Conservation (phyloP, 2,113 vertebrate genomes). For the Maccullochella peelii region DNA sequence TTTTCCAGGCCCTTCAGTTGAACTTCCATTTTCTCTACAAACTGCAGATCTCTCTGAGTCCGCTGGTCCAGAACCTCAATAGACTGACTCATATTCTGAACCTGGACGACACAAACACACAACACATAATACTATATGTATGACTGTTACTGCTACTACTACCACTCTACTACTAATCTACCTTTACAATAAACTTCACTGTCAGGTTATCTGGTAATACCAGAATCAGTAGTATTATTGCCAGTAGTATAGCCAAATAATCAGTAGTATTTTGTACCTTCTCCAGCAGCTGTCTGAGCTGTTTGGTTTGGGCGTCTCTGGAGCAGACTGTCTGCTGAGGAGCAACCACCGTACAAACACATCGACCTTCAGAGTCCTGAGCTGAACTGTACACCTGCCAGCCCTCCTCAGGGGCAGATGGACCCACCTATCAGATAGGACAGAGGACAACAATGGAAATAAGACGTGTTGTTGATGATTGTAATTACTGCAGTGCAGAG, state of each 20-base stretch:
- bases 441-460: not conserved
- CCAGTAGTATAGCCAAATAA: not conserved
- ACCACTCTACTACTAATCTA: not conserved
- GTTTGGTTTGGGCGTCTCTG: slow-evolving; percentile 94
- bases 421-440: slow-evolving; percentile 87
- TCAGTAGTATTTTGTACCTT: slow-evolving; percentile 85
- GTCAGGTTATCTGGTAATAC: not conserved
- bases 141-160: not conserved
- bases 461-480: not conserved
- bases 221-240: not conserved
- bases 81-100: slow-evolving; percentile 98
- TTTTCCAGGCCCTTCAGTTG: slow-evolving; percentile 93
- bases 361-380: slow-evolving; percentile 95
- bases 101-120: slow-evolving; percentile 78
- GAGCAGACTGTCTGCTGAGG: slow-evolving; percentile 97
- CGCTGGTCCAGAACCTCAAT: slow-evolving; percentile 95
- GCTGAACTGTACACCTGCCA: slow-evolving; percentile 99
- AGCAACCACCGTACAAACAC: slow-evolving; percentile 97
- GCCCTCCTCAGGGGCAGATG: slow-evolving; percentile 92
- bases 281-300: slow-evolving; percentile 95
- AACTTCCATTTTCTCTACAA: slow-evolving; percentile 96
- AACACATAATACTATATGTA: not conserved
- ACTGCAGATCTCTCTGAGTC: slow-evolving; percentile 94
- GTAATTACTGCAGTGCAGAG: not conserved
- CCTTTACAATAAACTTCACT: not conserved